Evolutionary conservation across 2,113 vertebrate species (phyloP).

Genomic region (Garra rufa): DNA sequence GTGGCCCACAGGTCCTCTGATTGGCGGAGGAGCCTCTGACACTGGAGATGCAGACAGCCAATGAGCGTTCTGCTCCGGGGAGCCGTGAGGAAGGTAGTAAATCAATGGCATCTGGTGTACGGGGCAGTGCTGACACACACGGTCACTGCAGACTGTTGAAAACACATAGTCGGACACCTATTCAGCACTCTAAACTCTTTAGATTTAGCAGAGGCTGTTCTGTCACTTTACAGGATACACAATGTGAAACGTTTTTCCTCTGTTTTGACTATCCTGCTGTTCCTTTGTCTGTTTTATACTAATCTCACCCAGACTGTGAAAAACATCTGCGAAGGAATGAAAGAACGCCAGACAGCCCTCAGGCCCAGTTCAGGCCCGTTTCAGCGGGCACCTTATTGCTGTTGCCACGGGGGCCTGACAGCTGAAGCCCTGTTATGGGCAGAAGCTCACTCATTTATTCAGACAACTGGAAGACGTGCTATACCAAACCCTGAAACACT

Average conservation of each 20-base stretch:
- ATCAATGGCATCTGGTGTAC: slow-evolving; percentile 63
- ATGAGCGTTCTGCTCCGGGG: slow-evolving; percentile 71
- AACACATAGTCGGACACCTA: slow-evolving; percentile 9
- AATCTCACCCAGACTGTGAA: slow-evolving; percentile 16
- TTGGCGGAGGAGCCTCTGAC: slow-evolving; percentile 75
- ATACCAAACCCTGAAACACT: slow-evolving; percentile 59
- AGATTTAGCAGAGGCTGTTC: neutral
- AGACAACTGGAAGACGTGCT: slow-evolving; percentile 48
- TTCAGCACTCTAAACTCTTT: slow-evolving; percentile 16
- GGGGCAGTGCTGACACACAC: slow-evolving; percentile 29
- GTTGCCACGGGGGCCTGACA: slow-evolving; percentile 15
- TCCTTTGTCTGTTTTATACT: slow-evolving; percentile 25
- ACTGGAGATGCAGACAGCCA: slow-evolving; percentile 68
- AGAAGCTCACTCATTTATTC: neutral
- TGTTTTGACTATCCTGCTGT: slow-evolving; percentile 23
- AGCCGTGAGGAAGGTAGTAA: slow-evolving; percentile 68
- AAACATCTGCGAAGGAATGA: slow-evolving; percentile 29
- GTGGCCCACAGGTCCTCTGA: slow-evolving; percentile 69
- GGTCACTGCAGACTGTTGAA: slow-evolving; percentile 10
- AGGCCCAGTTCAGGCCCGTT: neutral
- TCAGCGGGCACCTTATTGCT: slow-evolving; percentile 14
- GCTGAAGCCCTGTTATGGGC: neutral
- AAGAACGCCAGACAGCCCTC: slow-evolving; percentile 26
- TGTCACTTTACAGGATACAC: neutral
- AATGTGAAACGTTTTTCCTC: slow-evolving; percentile 1